These are phyloP conservation scores for Tychaedon coryphoeus DNA, from an alignment of 2,113 vertebrate species.

Conservation along the genomic window DNA sequence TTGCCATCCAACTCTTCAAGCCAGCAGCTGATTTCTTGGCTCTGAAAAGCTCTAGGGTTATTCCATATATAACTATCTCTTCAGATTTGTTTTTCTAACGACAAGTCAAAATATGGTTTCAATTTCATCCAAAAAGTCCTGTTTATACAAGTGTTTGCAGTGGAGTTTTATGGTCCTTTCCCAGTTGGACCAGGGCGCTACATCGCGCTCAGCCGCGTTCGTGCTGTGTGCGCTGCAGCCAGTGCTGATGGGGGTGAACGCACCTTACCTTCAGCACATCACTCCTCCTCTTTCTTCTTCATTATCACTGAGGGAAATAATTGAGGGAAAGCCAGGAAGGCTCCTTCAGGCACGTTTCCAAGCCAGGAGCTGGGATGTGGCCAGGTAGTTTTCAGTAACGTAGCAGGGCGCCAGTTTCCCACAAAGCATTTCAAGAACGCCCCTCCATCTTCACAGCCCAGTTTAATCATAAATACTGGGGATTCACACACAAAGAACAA, in stretches of 20 bases:
- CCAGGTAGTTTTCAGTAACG: slow-evolving; percentile 37
- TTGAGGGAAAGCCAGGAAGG: neutral
- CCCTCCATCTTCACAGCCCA: neutral
- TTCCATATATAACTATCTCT: neutral
- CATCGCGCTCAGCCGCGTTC: neutral
- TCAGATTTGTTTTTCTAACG: slow-evolving; percentile 44
- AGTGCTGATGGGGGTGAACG: neutral
- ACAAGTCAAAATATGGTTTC: slow-evolving; percentile 56
- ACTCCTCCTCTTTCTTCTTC: neutral
- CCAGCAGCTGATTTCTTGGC: slow-evolving; percentile 41
- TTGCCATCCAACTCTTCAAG: neutral
- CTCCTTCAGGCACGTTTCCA: slow-evolving; percentile 4
- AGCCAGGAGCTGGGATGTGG: slow-evolving; percentile 21
- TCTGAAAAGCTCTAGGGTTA: slow-evolving; percentile 13
- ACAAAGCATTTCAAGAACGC: slow-evolving; percentile 26
- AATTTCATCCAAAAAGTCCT: slow-evolving; percentile 33
- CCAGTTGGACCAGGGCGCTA: neutral
- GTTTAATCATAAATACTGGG: neutral
- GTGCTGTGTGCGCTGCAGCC: neutral
- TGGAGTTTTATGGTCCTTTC: slow-evolving; percentile 28
- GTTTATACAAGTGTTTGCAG: slow-evolving; percentile 55
- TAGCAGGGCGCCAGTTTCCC: slow-evolving; percentile 4
- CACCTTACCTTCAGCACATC: neutral
- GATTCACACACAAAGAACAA: neutral
- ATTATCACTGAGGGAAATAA: neutral